phyloP scores from a whole-genome alignment of 2,113 vertebrate genomes.

The Otis tarda region DNA sequence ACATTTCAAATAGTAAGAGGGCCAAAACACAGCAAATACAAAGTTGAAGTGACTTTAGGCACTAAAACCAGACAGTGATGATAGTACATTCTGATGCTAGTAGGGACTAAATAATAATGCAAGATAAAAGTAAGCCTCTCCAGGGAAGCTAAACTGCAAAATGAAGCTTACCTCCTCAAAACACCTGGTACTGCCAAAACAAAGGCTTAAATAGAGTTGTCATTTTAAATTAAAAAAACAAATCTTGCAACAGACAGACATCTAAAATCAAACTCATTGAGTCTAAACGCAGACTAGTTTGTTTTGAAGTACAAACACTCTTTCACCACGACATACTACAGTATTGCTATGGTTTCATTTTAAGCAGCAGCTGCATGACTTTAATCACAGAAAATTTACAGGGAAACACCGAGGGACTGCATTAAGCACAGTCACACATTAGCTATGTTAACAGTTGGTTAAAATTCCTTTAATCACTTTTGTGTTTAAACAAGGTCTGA shows the following conservation, averaged over 20 bases:
- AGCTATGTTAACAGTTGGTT: not conserved
- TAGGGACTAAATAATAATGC: not conserved
- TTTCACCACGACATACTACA: not conserved
- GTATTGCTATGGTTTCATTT: not conserved
- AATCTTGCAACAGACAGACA: not conserved
- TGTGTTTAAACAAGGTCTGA: not conserved
- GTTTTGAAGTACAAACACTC: not conserved
- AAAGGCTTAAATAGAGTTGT: not conserved
- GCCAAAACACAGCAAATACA: not conserved
- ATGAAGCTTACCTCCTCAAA: not conserved
- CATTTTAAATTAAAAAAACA: not conserved
- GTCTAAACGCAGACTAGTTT: not conserved
- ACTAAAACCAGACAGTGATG: not conserved
- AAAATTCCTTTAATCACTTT: not conserved
- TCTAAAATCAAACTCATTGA: not conserved
- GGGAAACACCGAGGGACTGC: not conserved
- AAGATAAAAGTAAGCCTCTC: not conserved
- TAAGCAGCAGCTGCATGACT: not conserved
- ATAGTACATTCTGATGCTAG: not conserved
- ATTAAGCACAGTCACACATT: not conserved
- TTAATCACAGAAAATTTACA: not conserved
- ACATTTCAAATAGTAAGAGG: not conserved
- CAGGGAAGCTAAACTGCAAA: not conserved
- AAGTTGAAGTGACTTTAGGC: not conserved
- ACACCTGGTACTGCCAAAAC: not conserved